phyloP scores from a whole-genome alignment of 2,888 invertebrate species.

The Ormyrus thymus region DNA sequence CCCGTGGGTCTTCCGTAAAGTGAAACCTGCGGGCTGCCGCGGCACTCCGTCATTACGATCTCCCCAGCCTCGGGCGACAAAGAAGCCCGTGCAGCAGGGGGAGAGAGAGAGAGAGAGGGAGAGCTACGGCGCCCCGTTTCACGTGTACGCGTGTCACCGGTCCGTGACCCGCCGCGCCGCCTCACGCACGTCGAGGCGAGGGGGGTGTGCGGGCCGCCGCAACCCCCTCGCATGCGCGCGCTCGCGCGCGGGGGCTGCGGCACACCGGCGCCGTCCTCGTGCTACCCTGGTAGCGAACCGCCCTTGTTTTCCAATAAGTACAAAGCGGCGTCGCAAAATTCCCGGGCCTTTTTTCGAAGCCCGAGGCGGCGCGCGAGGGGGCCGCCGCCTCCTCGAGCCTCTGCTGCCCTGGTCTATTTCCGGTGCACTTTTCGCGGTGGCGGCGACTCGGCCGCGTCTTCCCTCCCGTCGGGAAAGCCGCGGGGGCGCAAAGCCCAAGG shows the following conservation, averaged over 20 bases:
- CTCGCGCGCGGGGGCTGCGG: slow-evolving; percentile 64
- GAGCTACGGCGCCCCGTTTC: too few relatives aligned
- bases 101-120: too few relatives aligned
- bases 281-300: slow-evolving; percentile 71
- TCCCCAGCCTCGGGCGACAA: background rate
- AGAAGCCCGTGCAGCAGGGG: background rate
- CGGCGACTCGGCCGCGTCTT: slow-evolving; percentile 21
- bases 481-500: too few relatives aligned
- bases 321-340: slow-evolving; percentile 62
- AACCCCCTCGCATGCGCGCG: slow-evolving; percentile 47
- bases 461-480: too few relatives aligned
- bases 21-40: background rate
- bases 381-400: slow-evolving; percentile 50
- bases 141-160: too few relatives aligned
- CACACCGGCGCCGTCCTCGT: slow-evolving; percentile 62
- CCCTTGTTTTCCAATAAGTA: slow-evolving; percentile 75
- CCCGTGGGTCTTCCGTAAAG: background rate
- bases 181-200: too few relatives aligned
- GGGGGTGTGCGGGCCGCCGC: slow-evolving; percentile 17
- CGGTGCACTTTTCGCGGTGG: slow-evolving; percentile 68
- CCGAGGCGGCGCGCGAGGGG: background rate
- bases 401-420: slow-evolving; percentile 69
- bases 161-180: too few relatives aligned
- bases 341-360: background rate
- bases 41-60: background rate